phyloP scores from a whole-genome alignment of 2,797 vertebrate genomes.

The Sebastes itinus region DNA sequence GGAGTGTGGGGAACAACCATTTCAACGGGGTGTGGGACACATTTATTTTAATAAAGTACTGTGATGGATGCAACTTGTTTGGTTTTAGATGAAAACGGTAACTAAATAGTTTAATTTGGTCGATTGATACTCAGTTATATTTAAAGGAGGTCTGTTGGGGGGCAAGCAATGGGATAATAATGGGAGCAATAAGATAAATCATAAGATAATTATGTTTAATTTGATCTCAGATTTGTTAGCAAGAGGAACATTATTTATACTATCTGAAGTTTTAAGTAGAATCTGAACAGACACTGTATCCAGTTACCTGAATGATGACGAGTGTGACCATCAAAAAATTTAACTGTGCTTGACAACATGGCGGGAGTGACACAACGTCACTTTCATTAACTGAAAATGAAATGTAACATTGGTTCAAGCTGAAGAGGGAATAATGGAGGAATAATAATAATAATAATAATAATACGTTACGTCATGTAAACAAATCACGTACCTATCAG shows the following conservation, averaged over 20 bases:
- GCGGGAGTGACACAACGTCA: too few relatives aligned
- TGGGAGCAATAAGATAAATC: not conserved
- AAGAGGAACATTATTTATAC: not conserved
- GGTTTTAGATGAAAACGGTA: not conserved
- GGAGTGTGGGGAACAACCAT: not conserved
- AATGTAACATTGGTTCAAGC: too few relatives aligned
- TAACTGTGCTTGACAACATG: too few relatives aligned
- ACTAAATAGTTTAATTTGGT: not conserved
- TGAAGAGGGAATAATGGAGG: too few relatives aligned
- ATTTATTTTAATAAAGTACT: not conserved
- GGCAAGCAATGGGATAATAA: not conserved
- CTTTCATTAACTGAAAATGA: too few relatives aligned
- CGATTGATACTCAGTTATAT: not conserved
- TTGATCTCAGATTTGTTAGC: not conserved
- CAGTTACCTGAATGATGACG: not conserved
- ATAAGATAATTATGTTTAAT: not conserved
- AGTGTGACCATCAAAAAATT: too few relatives aligned
- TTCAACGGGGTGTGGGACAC: not conserved
- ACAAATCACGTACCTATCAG: too few relatives aligned
- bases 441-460: too few relatives aligned
- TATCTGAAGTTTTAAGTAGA: not conserved
- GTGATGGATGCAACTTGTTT: not conserved
- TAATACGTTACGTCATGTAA: too few relatives aligned
- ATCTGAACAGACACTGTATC: not conserved
- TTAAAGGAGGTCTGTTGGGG: not conserved